Conservation (phyloP, 2,888 invertebrate genomes). For the Trissoscelio sp. region DNA sequence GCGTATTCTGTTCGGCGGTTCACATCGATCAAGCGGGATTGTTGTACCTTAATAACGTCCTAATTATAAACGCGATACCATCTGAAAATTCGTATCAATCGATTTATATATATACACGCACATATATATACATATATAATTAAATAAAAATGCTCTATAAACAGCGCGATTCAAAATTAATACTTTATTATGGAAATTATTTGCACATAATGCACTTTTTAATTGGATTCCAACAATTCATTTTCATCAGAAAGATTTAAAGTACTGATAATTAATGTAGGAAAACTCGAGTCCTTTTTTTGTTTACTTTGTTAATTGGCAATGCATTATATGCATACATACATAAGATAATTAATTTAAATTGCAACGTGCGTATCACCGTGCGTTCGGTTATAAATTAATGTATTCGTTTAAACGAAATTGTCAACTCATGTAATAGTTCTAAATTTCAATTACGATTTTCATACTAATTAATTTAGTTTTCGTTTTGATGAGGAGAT, state of each 20-base stretch:
- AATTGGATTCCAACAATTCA: slow-evolving; percentile 52
- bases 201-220: slow-evolving; percentile 49
- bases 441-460: slow-evolving; percentile 13
- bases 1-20: slow-evolving; percentile 68
- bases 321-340: slow-evolving; percentile 44
- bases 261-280: slow-evolving; percentile 54
- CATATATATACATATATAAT: slow-evolving; percentile 11
- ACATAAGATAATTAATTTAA: slow-evolving; percentile 59
- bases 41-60: slow-evolving; percentile 69
- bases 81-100: slow-evolving; percentile 63
- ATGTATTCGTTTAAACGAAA: slow-evolving; percentile 28
- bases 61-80: slow-evolving; percentile 68
- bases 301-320: slow-evolving; percentile 62
- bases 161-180: slow-evolving; percentile 41
- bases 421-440: slow-evolving; percentile 22
- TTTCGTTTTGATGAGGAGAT: background rate
- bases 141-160: too few species aligned
- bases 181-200: slow-evolving; percentile 47
- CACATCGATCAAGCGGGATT: slow-evolving; percentile 68
- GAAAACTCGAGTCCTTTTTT: slow-evolving; percentile 50
- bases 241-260: slow-evolving; percentile 47
- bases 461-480: background rate
- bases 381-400: slow-evolving; percentile 31
- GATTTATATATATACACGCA: slow-evolving; percentile 27
- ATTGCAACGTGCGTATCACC: slow-evolving; percentile 22